Evolutionary conservation across 2,797 vertebrate species (phyloP).

Genomic region (Channallabes apus): DNA sequence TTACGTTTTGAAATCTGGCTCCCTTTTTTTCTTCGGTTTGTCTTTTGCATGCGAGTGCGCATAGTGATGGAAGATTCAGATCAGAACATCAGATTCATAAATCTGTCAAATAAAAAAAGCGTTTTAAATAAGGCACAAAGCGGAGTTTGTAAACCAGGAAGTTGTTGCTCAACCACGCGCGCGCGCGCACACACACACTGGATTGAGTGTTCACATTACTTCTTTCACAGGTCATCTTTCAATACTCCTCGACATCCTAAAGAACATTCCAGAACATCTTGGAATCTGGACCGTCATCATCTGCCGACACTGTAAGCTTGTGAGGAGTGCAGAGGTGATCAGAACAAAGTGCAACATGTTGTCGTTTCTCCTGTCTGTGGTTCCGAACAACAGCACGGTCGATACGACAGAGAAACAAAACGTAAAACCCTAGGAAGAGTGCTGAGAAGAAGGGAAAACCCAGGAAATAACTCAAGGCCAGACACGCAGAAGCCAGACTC

Average conservation of each 20-base stretch:
- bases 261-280: not conserved
- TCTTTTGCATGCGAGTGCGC: not conserved
- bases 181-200: not conserved
- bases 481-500: not conserved
- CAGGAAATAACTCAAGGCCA: not conserved
- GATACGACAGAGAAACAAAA: not conserved
- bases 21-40: not conserved
- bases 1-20: not conserved
- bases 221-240: not conserved
- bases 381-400: conserved; percentile 16
- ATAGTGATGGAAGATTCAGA: not conserved
- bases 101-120: not conserved
- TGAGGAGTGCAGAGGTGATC: conserved; percentile 17
- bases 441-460: not conserved
- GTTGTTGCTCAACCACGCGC: not conserved
- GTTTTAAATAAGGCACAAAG: conserved; percentile 45
- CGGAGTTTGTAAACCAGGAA: not conserved
- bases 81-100: not conserved
- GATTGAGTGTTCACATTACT: conserved; percentile 38
- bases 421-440: not conserved
- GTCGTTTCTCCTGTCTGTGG: conserved; percentile 7
- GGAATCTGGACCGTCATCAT: not conserved
- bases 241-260: not conserved
- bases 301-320: not conserved
- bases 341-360: conserved; percentile 36